Percentiles rank a stretch among this genome's conserved stretches.
phyloP scores from a whole-genome alignment of 2,113 vertebrate genomes.

The Corythornis cristatus region DNA sequence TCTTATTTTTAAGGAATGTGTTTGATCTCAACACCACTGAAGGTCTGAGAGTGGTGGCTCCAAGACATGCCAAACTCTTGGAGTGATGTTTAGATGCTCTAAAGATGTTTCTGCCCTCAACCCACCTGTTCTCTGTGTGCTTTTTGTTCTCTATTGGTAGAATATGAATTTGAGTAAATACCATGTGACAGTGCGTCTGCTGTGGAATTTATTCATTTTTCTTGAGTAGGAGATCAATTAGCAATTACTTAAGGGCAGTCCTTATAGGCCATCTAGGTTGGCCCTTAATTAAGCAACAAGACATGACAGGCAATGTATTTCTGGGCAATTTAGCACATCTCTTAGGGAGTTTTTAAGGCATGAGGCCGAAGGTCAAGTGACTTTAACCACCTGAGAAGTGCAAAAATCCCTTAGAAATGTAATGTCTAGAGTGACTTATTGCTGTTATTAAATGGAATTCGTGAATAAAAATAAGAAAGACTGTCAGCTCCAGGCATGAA shows the following conservation, averaged over 20 bases:
- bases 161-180: conserved; percentile 56
- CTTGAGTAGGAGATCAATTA: conserved; percentile 68
- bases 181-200: conserved; percentile 35
- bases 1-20: neutral
- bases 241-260: conserved; percentile 72
- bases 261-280: conserved; percentile 65
- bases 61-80: neutral
- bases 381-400: conserved; percentile 79
- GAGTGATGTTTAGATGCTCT: neutral
- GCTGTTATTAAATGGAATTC: conserved; percentile 68
- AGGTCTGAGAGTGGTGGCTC: neutral
- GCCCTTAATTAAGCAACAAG: conserved; percentile 80
- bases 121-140: neutral
- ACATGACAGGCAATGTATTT: conserved; percentile 79
- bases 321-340: conserved; percentile 79
- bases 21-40: neutral
- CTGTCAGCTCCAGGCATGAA: conserved; percentile 66
- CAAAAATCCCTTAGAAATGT: conserved; percentile 73
- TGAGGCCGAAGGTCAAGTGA: conserved; percentile 77
- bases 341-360: conserved; percentile 74
- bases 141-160: conserved; percentile 15
- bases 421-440: conserved; percentile 69
- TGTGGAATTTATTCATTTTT: conserved; percentile 66
- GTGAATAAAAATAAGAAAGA: conserved; percentile 67
- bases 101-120: neutral